Evolutionary conservation across 2,888 invertebrate genomes (phyloP).

Genomic region (Cryptocephalus moraei): DNA sequence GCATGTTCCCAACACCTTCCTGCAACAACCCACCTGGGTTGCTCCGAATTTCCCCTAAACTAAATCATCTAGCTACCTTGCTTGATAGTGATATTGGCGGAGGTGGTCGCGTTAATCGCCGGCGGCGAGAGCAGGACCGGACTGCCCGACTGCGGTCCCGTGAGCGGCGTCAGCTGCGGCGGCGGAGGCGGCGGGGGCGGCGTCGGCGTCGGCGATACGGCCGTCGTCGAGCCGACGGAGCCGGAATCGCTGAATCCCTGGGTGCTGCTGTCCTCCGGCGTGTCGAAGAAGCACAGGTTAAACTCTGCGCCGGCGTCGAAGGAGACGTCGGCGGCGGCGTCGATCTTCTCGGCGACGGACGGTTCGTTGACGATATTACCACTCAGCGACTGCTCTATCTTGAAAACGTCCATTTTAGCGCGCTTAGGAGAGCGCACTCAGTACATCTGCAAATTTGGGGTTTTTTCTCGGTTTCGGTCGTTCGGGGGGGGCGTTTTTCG

Average conservation of each 20-base stretch:
- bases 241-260: conserved; percentile 59
- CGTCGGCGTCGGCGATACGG: conserved; percentile 15
- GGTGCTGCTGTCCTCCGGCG: conserved; percentile 50
- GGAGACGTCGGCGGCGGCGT: conserved; percentile 51
- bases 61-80: conserved; percentile 28
- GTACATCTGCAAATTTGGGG: too few relatives aligned
- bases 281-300: conserved; percentile 72
- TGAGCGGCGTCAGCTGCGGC: conserved; percentile 4
- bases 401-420: conserved; percentile 59
- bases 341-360: conserved; percentile 45
- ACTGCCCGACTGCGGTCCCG: conserved; percentile 15
- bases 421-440: too few relatives aligned
- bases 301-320: conserved; percentile 70
- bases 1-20: too few relatives aligned
- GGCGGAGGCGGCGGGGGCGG: conserved; percentile 4
- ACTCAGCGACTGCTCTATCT: conserved; percentile 52
- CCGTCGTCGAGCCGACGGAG: conserved; percentile 48
- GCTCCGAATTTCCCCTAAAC: too few relatives aligned
- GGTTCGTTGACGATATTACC: conserved; percentile 52
- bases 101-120: conserved; percentile 25
- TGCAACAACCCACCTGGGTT: too few relatives aligned
- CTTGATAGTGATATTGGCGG: conserved; percentile 27
- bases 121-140: conserved; percentile 29
- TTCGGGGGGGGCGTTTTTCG: too few relatives aligned
- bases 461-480: too few relatives aligned